These are phyloP conservation scores for Protobothrops flavoviridis DNA, from an alignment of 2,113 vertebrate genomes.

Conservation along the genomic window DNA sequence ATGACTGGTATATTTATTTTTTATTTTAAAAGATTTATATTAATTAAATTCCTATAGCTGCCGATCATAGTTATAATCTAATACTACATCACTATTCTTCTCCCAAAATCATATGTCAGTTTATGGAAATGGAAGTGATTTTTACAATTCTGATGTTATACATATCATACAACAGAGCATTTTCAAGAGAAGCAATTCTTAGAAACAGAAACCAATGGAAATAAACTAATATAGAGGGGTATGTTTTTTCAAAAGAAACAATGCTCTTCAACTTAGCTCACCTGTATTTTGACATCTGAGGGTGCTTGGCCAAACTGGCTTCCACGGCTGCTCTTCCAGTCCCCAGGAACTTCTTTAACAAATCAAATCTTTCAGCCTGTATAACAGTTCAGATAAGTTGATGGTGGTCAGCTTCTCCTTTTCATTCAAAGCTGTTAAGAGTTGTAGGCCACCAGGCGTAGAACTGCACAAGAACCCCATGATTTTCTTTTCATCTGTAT, in stretches of 20 bases:
- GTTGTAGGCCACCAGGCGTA: constrained; percentile 46
- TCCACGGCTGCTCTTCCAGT: constrained; percentile 70
- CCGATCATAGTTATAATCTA: neutral
- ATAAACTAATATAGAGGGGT: accelerated
- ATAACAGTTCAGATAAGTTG: constrained; percentile 76
- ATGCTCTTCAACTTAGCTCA: constrained; percentile 52
- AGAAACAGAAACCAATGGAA: neutral
- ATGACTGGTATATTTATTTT: neutral
- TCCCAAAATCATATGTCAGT: neutral
- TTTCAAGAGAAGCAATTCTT: neutral
- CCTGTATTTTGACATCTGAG: constrained; percentile 79
- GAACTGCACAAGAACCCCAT: constrained; percentile 69
- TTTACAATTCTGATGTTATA: neutral
- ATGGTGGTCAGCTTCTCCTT: constrained; percentile 48
- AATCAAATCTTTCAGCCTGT: constrained; percentile 81
- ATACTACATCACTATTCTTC: neutral
- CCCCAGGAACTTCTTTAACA: constrained; percentile 75
- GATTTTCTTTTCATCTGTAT: constrained; percentile 71
- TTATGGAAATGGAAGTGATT: neutral
- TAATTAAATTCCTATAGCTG: neutral
- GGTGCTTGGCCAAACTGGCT: constrained; percentile 44
- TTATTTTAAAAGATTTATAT: neutral
- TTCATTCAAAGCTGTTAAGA: constrained; percentile 67
- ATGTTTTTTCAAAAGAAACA: neutral
- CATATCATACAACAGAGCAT: neutral